Evolutionary conservation across 64 coral and sea anemone genomes (phyloP).

Genomic region (Montipora capricornis): DNA sequence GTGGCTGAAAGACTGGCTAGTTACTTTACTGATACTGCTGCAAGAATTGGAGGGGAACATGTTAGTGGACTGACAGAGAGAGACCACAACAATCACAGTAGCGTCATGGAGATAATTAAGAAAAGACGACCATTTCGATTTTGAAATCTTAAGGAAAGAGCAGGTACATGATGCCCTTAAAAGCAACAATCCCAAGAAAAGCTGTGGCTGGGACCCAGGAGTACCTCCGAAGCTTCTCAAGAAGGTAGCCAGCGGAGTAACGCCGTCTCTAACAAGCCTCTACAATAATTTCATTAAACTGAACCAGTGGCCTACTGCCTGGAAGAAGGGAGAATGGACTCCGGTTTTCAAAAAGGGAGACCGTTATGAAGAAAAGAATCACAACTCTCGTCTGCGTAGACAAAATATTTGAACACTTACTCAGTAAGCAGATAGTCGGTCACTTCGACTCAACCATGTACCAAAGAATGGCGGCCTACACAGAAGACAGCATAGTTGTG

Average conservation of each 20-base stretch:
- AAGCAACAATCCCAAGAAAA: neutral
- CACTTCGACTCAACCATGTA: slow-evolving; percentile 27
- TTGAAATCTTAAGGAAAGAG: neutral
- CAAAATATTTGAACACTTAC: slow-evolving; percentile 52
- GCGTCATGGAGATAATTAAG: neutral
- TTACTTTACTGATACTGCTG: neutral
- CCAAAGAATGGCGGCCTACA: slow-evolving; percentile 36
- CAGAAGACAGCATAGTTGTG: slow-evolving; percentile 35
- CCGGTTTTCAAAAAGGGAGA: slow-evolving; percentile 28
- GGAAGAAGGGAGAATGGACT: slow-evolving; percentile 35
- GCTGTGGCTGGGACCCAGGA: neutral
- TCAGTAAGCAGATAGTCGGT: neutral
- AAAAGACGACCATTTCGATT: neutral
- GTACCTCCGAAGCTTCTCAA: slow-evolving; percentile 15
- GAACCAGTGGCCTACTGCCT: slow-evolving; percentile 52
- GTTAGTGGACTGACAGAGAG: neutral
- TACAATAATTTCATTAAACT: slow-evolving; percentile 14
- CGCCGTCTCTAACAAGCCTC: slow-evolving; percentile 8
- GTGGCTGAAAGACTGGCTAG: neutral
- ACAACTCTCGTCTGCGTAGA: slow-evolving; percentile 15
- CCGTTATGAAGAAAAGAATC: slow-evolving; percentile 9
- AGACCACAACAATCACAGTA: neutral
- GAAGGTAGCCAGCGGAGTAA: neutral
- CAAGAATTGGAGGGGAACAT: neutral
- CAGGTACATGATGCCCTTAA: neutral